Evolutionary conservation across 2,797 vertebrate genomes (phyloP).

Genomic region (Tragelaphus oryx): DNA sequence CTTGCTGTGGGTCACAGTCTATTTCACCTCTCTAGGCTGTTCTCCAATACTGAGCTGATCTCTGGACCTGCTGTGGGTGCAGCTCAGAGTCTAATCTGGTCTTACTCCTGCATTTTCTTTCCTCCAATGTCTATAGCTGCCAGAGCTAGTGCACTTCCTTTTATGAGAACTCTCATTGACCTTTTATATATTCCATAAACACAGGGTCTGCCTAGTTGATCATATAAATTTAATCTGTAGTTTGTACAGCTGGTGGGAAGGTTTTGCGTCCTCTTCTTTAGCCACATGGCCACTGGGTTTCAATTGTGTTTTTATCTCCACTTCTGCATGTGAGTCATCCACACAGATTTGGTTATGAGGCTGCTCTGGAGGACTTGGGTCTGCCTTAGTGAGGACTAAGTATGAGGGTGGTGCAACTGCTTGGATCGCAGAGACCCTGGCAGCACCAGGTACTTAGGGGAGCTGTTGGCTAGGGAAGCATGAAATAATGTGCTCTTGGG

Average conservation of each 20-base stretch:
- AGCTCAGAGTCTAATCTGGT: not conserved
- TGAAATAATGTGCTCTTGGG: not conserved
- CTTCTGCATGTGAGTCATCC: not conserved
- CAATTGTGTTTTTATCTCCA: not conserved
- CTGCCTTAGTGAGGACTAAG: not conserved
- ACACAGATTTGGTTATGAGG: not conserved
- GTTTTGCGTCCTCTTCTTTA: not conserved
- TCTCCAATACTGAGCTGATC: not conserved
- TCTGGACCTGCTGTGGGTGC: not conserved
- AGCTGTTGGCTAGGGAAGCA: fast-evolving
- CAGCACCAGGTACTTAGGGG: not conserved
- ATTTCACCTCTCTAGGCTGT: not conserved
- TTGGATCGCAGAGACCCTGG: fast-evolving
- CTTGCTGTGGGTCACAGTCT: not conserved
- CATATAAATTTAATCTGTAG: not conserved
- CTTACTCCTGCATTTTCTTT: not conserved
- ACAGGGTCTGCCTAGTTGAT: not conserved
- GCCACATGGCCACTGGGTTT: not conserved
- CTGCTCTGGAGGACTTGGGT: not conserved
- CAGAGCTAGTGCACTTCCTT: not conserved
- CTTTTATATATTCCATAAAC: not conserved
- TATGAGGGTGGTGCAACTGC: not conserved
- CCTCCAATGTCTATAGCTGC: not conserved
- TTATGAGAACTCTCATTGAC: not conserved
- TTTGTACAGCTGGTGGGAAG: not conserved